Evolutionary conservation across 2,888 invertebrate genomes (phyloP), one percentile per base, ranked within the genome.

Genomic region (Tuberolachnus salignus): DNA sequence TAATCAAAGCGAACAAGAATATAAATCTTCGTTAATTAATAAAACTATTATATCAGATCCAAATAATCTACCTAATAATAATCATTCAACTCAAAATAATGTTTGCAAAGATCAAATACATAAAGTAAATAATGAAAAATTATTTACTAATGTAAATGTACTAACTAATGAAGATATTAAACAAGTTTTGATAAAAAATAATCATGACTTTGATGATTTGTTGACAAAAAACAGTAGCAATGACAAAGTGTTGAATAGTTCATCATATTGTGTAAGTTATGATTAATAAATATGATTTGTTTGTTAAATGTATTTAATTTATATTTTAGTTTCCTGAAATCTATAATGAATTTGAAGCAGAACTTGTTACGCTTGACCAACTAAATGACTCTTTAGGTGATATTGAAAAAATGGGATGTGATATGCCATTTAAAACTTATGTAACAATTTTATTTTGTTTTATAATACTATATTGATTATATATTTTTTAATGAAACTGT

Each of bases 281-380:
- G 6, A 46, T 26, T 26, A 19, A 44, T 19, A 46, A 26, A 34
- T 46, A 19, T 55, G 44, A 21, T 26, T 26, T 19, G 46, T 16
- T 16, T 23, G 26, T 26, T 26, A n/a, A 46, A 75, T 46, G 14
- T 51, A 8, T 63, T 2, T 8, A 23, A 16, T 51, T 19, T 44
- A 14, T 46, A 1, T 75, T 21, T 26, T 49, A 75, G 75, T 57
- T 75, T 55, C 19, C 42, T 63, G 66, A 75, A 67, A 75, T 75
- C 19, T 66, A 67, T 57, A 57, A 75, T 57, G 66, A 66, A 46
- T 66, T 75, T 21, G 55, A 67, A 75, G 75, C 75, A 34, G 75
- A 75, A 75, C 66, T 75, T 26, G 2, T 46, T 46, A 66, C 55
- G 6, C 55, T 75, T 21, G 16, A 75, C 13, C 53, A 75, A 57